Conservation (phyloP, 2,113 vertebrate genomes). For the Sinocyclocheilus anshuiensis region DNA sequence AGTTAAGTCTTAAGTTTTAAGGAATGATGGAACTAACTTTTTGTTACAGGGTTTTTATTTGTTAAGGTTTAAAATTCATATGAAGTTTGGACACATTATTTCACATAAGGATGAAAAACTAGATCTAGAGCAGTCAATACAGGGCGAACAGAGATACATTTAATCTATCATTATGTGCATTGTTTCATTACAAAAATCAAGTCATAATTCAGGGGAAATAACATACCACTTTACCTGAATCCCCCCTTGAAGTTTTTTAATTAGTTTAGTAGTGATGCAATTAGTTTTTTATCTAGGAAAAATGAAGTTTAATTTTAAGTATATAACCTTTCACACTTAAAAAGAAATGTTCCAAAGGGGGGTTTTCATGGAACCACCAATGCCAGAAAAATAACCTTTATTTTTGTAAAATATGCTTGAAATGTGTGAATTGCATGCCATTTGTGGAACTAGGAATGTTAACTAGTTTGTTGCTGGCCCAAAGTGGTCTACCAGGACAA, state of each 20-base stretch:
- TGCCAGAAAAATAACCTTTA: background rate
- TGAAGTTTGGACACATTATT: background rate
- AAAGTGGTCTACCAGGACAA: background rate
- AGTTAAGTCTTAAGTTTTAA: slow-evolving; percentile 5
- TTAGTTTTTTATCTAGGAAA: too few relatives aligned
- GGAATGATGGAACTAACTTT: background rate
- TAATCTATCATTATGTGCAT: background rate
- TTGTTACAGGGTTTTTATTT: background rate
- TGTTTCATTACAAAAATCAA: background rate
- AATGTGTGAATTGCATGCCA: background rate
- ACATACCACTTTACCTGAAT: background rate
- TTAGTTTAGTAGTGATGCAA: too few relatives aligned
- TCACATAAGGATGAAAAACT: background rate
- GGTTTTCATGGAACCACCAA: background rate
- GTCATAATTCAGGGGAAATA: background rate
- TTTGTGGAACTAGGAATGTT: background rate
- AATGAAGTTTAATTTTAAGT: background rate
- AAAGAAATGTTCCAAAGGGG: background rate
- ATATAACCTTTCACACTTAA: background rate
- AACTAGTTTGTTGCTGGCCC: background rate
- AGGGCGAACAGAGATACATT: background rate
- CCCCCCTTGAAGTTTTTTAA: too few relatives aligned
- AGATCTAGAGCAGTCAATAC: background rate
- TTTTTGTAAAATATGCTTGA: background rate
- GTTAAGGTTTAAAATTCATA: background rate